Conservation (phyloP, 1,140 invertebrate species). For the Linepithema humile region DNA sequence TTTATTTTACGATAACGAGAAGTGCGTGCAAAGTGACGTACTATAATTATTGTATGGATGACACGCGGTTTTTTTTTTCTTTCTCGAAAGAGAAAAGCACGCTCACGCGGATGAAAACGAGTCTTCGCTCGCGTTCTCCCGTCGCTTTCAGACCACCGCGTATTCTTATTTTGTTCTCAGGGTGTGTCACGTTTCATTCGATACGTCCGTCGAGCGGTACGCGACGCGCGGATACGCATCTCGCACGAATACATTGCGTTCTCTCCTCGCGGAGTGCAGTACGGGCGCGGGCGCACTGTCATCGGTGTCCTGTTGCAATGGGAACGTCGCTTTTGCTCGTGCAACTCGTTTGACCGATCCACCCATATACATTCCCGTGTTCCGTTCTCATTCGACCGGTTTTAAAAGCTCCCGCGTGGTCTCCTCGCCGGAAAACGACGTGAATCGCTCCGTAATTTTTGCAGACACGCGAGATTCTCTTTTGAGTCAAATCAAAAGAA, state of each 20-base stretch:
- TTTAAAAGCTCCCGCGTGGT: constrained; percentile 51
- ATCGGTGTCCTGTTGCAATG: constrained; percentile 67
- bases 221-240: not conserved
- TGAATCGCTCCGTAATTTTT: not conserved
- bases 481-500: not conserved
- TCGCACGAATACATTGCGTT: not conserved
- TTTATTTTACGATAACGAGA: too few species aligned
- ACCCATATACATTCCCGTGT: constrained; percentile 47
- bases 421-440: not conserved
- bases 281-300: constrained; percentile 11
- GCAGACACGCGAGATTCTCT: not conserved
- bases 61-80: too few species aligned
- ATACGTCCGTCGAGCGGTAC: constrained; percentile 30
- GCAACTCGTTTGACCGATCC: constrained; percentile 65
- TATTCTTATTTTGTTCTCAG: constrained; percentile 43
- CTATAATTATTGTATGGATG: too few species aligned
- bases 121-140: too few species aligned
- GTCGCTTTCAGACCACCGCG: constrained; percentile 13
- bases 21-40: too few species aligned
- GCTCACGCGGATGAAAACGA: too few species aligned
- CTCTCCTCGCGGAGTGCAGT: constrained; percentile 33
- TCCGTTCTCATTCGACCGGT: constrained; percentile 58
- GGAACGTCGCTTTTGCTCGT: constrained; percentile 63
- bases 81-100: too few species aligned
- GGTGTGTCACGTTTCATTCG: constrained; percentile 62